Conservation (phyloP, 2,113 vertebrate species). For the Argyrosomus japonicus region DNA sequence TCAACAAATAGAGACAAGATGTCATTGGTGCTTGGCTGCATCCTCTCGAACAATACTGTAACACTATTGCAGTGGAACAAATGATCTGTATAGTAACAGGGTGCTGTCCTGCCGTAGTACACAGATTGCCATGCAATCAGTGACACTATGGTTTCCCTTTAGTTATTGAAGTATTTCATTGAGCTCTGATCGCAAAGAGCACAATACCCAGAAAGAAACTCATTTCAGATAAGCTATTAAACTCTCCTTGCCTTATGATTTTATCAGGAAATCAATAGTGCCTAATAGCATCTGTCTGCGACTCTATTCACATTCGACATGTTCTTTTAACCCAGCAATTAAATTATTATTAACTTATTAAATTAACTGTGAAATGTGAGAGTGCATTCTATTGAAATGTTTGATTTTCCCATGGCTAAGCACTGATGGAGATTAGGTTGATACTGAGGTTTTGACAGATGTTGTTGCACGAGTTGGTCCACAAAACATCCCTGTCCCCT, state of each 20-base stretch:
- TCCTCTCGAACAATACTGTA: not conserved
- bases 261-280: constrained; percentile 46
- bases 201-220: constrained; percentile 35
- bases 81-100: constrained; percentile 39
- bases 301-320: constrained; percentile 36
- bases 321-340: constrained; percentile 46
- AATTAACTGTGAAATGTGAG: constrained; percentile 25
- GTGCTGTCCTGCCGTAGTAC: not conserved
- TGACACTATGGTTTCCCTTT: constrained; percentile 21
- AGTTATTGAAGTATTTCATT: constrained; percentile 50
- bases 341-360: constrained; percentile 21
- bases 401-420: constrained; percentile 14
- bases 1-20: not conserved
- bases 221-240: constrained; percentile 45
- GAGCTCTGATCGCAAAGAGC: constrained; percentile 20
- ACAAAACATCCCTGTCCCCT: not conserved
- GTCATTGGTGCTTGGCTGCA: not conserved
- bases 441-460: not conserved
- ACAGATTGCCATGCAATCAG: constrained; percentile 26
- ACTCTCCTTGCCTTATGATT: constrained; percentile 44
- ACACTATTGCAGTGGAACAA: not conserved
- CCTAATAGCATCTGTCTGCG: constrained; percentile 38
- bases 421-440: not conserved
- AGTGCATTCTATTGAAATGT: constrained; percentile 2
- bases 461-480: not conserved